Percentiles rank a stretch among this genome's conserved stretches.
Conservation (phyloP, 2,113 vertebrate genomes). For the Gasterosteus aculeatus region DNA sequence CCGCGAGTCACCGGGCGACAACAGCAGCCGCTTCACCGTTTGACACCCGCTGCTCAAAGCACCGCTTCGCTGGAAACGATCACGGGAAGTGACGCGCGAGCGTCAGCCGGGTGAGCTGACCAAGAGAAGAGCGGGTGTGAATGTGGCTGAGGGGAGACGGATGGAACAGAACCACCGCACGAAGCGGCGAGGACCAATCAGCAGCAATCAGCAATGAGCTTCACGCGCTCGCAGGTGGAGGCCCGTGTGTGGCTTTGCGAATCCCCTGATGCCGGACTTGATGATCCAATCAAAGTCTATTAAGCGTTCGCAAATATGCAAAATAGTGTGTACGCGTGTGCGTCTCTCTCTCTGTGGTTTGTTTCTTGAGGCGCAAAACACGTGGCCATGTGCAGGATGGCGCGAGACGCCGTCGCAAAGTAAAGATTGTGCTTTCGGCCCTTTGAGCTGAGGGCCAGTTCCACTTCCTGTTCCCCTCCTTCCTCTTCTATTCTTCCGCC, state of each 20-base stretch:
- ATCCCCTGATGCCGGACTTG: too few relatives aligned
- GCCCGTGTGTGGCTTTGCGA: background rate
- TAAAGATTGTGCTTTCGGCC: conserved; percentile 1
- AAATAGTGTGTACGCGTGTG: background rate
- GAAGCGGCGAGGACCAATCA: background rate
- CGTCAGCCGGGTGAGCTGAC: conserved; percentile 14
- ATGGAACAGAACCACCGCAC: conserved; percentile 31
- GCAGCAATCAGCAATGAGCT: background rate
- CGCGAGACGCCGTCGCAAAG: background rate
- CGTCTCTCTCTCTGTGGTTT: too few relatives aligned
- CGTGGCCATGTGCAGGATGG: background rate
- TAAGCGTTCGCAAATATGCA: background rate
- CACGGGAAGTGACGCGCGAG: conserved; percentile 40
- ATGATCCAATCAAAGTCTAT: background rate
- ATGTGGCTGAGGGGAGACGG: conserved; percentile 17
- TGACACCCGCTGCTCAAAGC: background rate
- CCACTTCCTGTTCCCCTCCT: conserved; percentile 58
- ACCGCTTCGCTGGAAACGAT: conserved; percentile 27
- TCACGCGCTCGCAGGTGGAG: background rate
- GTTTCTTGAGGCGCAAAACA: too few relatives aligned
- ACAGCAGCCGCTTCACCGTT: background rate
- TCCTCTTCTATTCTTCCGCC: conserved; percentile 58
- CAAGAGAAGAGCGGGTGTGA: conserved; percentile 11
- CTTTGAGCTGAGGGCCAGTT: conserved; percentile 42
- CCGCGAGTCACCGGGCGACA: too few relatives aligned